Evolutionary conservation across 2,113 vertebrate genomes (phyloP).

Genomic region (Odocoileus virginianus): DNA sequence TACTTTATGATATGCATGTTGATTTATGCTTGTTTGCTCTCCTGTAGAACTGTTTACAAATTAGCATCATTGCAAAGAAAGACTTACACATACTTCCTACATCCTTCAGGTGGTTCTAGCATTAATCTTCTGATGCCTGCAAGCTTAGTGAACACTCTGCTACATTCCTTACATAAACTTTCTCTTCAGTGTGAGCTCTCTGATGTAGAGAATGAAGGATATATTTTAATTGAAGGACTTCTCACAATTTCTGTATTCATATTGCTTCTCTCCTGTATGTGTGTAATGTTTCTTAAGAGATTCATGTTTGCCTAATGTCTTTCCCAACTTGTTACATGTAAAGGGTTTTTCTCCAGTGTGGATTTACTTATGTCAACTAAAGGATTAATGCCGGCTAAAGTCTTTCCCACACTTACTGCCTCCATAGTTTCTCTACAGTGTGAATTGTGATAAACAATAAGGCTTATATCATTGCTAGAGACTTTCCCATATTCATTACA

Average conservation of each 20-base stretch:
- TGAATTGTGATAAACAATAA: background rate
- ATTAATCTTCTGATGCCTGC: background rate
- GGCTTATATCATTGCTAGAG: background rate
- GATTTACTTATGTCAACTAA: conserved; percentile 2
- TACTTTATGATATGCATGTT: background rate
- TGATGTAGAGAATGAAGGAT: conserved; percentile 65
- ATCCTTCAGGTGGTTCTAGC: background rate
- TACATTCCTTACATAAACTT: conserved; percentile 20
- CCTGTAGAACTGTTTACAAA: background rate
- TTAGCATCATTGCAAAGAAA: background rate
- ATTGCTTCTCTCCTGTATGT: conserved; percentile 37
- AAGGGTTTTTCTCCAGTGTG: background rate
- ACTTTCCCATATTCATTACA: background rate
- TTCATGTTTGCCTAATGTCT: background rate
- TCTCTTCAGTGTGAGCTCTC: conserved; percentile 77
- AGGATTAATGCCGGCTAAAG: background rate
- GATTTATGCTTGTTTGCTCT: background rate
- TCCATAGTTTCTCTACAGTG: background rate
- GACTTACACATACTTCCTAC: background rate
- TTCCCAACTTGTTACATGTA: background rate
- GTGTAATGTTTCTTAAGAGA: background rate
- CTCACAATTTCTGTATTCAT: conserved; percentile 74
- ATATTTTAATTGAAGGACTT: conserved; percentile 73
- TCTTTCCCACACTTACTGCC: background rate
- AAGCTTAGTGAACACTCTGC: conserved; percentile 32